phyloP scores from a whole-genome alignment of 37 sponge, comb jelly and placozoan species.

The Diacarnus erythraeanus region DNA sequence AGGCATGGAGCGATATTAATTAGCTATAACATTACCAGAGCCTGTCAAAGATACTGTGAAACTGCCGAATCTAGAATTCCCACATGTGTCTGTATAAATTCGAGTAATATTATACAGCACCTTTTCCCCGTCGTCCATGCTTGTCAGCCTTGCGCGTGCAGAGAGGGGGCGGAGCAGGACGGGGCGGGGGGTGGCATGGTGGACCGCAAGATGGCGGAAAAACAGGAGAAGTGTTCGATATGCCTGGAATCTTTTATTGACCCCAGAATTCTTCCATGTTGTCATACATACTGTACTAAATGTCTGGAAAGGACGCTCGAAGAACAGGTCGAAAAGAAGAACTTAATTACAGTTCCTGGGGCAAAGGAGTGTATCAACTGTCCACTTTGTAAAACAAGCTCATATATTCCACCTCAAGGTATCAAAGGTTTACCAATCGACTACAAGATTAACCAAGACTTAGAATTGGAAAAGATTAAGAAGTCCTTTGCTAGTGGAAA shows the following conservation, averaged over 20 bases:
- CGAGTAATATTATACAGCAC: too few relatives aligned
- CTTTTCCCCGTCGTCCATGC: too few relatives aligned
- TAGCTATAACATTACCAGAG: slow-evolving; percentile 28
- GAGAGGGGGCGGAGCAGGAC: too few relatives aligned
- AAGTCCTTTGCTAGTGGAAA: not conserved
- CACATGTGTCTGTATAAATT: slow-evolving; percentile 61
- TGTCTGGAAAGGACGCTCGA: not conserved
- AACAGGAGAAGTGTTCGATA: not conserved
- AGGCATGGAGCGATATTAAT: not conserved
- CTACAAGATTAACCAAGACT: not conserved
- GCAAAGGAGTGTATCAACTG: not conserved
- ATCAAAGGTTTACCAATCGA: not conserved
- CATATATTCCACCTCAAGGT: not conserved
- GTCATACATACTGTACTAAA: not conserved
- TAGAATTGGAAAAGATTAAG: not conserved
- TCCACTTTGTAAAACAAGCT: not conserved
- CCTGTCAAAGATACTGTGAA: slow-evolving; percentile 41
- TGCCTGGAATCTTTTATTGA: not conserved
- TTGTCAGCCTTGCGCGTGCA: too few relatives aligned
- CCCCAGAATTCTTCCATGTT: not conserved
- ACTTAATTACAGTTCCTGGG: not conserved
- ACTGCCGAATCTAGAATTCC: slow-evolving; percentile 50
- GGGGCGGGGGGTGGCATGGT: too few relatives aligned
- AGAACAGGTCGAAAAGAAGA: not conserved
- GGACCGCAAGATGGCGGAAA: not conserved